Evolutionary conservation across 1,140 invertebrate genomes (phyloP).

Genomic region (Aphelinus atriplicis): DNA sequence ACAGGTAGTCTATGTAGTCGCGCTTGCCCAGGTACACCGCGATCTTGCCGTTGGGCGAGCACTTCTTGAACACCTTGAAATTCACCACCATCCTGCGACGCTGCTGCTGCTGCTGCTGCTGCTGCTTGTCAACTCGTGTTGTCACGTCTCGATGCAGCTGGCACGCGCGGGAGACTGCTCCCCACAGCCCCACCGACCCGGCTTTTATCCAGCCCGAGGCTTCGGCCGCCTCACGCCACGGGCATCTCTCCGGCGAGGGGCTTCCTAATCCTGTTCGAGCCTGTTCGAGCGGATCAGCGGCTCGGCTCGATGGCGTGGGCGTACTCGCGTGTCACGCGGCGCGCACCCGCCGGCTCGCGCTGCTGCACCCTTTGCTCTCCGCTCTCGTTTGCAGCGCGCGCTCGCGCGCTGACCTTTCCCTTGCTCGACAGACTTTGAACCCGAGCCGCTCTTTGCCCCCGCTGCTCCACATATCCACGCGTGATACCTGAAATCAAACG

Average conservation of each 20-base stretch:
- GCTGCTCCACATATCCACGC: neutral
- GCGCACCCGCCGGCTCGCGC: neutral
- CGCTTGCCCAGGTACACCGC: conserved; percentile 95
- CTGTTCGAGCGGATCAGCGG: conserved; percentile 25
- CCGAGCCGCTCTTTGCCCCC: neutral
- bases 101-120: conserved; percentile 20
- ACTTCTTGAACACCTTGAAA: conserved; percentile 95
- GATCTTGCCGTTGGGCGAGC: conserved; percentile 92
- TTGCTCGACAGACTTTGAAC: conserved; percentile 12
- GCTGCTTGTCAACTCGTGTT: neutral
- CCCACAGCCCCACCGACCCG: neutral
- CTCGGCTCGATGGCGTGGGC: neutral
- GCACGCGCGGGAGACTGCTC: conserved; percentile 8
- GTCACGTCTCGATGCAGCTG: conserved; percentile 41
- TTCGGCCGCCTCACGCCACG: too few relatives aligned
- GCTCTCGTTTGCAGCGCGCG: conserved; percentile 5
- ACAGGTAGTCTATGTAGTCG: conserved; percentile 95
- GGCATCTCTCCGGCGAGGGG: neutral
- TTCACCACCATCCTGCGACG: conserved; percentile 80
- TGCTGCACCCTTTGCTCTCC: too few relatives aligned
- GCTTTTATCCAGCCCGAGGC: conserved; percentile 11
- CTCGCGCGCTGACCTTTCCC: neutral
- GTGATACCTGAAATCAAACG: neutral
- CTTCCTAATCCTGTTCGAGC: conserved; percentile 34
- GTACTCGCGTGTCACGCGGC: conserved; percentile 3